Base-by-base conservation (phyloP, 2,113 vertebrate species). In the Catagonus wagneri region DNA sequence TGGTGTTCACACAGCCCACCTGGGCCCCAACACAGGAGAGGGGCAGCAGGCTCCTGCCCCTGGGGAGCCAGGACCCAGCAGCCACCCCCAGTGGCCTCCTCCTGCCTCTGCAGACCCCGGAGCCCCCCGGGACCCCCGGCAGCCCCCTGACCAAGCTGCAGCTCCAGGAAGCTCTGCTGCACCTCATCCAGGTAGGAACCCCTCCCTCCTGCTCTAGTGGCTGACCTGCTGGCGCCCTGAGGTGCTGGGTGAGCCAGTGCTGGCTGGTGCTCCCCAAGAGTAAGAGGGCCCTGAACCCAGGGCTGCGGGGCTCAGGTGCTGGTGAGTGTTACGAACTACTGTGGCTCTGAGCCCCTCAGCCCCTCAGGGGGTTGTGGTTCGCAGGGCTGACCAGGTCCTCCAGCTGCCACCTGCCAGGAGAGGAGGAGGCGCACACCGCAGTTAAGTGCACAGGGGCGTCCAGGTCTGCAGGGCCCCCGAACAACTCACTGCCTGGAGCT, bases 121-220 rank as follows among this genome's bases (percentile, higher is more conserved):
- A 98, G 94, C 36, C 98, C 0, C 1, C 97, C 0, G 7, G 16
- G 36, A 15, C 39, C 84, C 76, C 60, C 90, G 87, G 93, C 96
- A 79, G 84, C 79, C 97, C 98, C 2, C 97, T 99, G 79, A 99
- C 98, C 3, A 99, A 98, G 98, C 90, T 85, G 68, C 99, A 99
- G 97, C 98, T 99, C n/a, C 99, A 99, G 97, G 99, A 99, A 87
- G 98, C 99, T 0, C 98, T 99, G 25, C 97, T 99, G 10, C 98
- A 99, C 97, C 98, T 99, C 92, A 98, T 99, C 68, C 99, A 99
- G 99, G 99, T 99, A 96, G 96, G 97, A 14, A 15, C 1, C 1
- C 86, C 39, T 58, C 10, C 27, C 86, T n/a, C 69, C 50, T 20
- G 44, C 44, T 44, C 44, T 44, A 44, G 44, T 54, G 22, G 54